Evolutionary conservation across 2,888 invertebrate species (phyloP).

Genomic region (Ellobium chinense): DNA sequence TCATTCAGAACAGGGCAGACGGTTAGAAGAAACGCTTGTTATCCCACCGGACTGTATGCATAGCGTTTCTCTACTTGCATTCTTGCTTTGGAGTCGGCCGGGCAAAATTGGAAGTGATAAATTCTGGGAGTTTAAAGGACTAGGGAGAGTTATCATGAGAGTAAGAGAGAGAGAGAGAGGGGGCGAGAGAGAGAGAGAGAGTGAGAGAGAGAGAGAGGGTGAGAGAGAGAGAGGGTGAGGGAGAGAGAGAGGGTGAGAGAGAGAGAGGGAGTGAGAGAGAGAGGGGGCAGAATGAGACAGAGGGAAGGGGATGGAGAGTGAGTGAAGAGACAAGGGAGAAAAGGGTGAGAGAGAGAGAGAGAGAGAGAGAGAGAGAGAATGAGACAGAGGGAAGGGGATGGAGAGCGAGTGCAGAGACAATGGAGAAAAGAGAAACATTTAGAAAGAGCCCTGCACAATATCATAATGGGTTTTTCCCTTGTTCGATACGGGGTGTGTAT

Average conservation of each 20-base stretch:
- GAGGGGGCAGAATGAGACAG: background rate
- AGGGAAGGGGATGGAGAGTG: background rate
- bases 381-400: background rate
- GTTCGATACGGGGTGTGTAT: too few relatives aligned
- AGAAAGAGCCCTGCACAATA: too few relatives aligned
- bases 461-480: too few relatives aligned
- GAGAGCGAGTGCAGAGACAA: background rate
- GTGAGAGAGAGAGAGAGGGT: background rate
- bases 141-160: too few relatives aligned
- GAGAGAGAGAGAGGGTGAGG: background rate
- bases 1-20: too few relatives aligned
- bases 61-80: too few relatives aligned
- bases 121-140: too few relatives aligned
- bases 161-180: slow-evolving; percentile 15
- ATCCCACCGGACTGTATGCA: too few relatives aligned
- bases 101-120: too few relatives aligned
- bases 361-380: background rate
- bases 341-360: slow-evolving; percentile 5
- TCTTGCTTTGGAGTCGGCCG: too few relatives aligned
- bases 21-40: too few relatives aligned
- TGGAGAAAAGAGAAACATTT: background rate
- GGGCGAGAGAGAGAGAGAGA: background rate
- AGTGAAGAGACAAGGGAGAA: background rate
- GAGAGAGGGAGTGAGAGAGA: background rate
- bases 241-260: background rate